These are phyloP conservation scores for Tichodroma muraria DNA, from an alignment of 2,113 vertebrate species.

Conservation along the genomic window DNA sequence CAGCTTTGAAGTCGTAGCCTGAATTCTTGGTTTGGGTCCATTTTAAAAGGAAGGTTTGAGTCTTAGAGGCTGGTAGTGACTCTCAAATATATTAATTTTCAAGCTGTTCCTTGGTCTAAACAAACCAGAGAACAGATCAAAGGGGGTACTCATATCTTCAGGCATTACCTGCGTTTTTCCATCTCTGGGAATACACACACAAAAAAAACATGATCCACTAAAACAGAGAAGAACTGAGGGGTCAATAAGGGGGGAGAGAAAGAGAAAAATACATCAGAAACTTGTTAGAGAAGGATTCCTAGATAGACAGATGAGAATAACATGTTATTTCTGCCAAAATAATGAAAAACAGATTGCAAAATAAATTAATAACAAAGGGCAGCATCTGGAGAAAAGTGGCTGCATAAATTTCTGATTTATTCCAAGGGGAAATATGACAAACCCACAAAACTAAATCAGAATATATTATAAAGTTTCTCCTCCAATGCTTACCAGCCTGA, in stretches of 20 bases:
- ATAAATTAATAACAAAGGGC: slow-evolving; percentile 33
- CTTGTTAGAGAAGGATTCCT: background rate
- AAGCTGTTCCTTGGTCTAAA: background rate
- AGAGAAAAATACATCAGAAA: background rate
- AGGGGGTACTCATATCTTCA: background rate
- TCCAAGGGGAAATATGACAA: background rate
- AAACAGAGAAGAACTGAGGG: background rate
- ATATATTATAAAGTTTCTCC: background rate
- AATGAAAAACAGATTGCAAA: slow-evolving; percentile 33
- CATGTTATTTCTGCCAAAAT: background rate
- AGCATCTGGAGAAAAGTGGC: slow-evolving; percentile 10
- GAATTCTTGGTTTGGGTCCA: background rate
- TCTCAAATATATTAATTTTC: background rate
- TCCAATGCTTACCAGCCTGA: background rate
- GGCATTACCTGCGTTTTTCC: background rate
- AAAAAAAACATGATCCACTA: background rate
- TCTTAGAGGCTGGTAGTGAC: background rate
- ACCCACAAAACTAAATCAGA: background rate
- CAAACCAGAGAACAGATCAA: background rate
- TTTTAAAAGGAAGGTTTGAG: background rate
- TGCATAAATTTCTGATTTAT: background rate
- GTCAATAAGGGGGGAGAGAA: background rate
- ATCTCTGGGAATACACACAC: background rate
- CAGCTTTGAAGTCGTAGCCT: background rate
- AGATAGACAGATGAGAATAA: background rate